Evolutionary conservation across 2,888 invertebrate species (phyloP).

Genomic region (Patella pellucida): DNA sequence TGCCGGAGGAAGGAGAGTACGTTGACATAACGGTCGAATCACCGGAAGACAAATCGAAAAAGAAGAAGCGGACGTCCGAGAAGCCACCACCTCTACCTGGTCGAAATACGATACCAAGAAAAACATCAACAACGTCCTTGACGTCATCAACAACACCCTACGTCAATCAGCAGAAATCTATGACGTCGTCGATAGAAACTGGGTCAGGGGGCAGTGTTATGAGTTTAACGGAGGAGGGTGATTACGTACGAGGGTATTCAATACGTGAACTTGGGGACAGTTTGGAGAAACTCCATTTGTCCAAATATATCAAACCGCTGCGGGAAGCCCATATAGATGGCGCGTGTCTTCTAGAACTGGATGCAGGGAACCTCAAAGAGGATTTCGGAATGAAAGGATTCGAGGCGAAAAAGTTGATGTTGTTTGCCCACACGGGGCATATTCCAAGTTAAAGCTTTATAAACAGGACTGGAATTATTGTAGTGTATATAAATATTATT

Average conservation of each 20-base stretch:
- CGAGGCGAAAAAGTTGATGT: slow-evolving; percentile 1
- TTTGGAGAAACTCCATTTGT: neutral
- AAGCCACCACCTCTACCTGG: too few relatives aligned
- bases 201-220: neutral
- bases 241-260: neutral
- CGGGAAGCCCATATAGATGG: neutral
- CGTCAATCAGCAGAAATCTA: too few relatives aligned
- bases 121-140: too few relatives aligned
- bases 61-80: too few relatives aligned
- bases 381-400: neutral
- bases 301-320: neutral
- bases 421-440: neutral
- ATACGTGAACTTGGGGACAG: neutral
- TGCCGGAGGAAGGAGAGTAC: too few relatives aligned
- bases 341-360: neutral
- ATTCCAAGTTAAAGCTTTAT: neutral
- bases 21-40: too few relatives aligned
- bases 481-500: too few relatives aligned
- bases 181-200: too few relatives aligned
- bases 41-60: too few relatives aligned
- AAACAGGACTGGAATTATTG: too few relatives aligned
- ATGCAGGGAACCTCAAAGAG: neutral
- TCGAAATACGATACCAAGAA: too few relatives aligned
- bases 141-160: too few relatives aligned
- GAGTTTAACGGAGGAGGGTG: neutral